Evolutionary conservation across 1,140 invertebrate species (phyloP), one percentile per base, ranked within the genome.

Genomic region (Diorhabda carinulata): DNA sequence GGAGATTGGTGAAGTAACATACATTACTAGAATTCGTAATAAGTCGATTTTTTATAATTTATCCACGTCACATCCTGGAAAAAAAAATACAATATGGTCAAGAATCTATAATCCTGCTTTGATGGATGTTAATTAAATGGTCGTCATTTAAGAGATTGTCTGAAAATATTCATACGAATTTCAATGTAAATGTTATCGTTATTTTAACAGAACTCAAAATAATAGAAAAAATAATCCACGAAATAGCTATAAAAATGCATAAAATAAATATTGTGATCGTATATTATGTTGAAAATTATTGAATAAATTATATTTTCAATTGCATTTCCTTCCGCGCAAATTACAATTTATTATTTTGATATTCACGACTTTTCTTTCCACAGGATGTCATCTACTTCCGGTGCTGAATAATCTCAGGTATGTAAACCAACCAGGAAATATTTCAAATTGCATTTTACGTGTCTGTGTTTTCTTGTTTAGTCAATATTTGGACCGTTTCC

Each of bases 401-500:
- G 88, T 92, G 75, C 84, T 95, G 66, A 92, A 89, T 81, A 91
- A 91, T 80, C 83, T 94, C 74, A 90, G 92, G 91, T 92, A 84
- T 89, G 87, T 76, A 40, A 41, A 59, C 43, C 40, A 5, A 42
- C 41, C 41, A 47, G 41, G 10, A 64, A 60, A 64, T 57, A 64
- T 45, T 64, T 64, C n/a, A 57, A 56, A 10, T 52, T 56, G 45
- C 47, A 44, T 4, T 42, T n/a, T 10, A 45, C 43, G 42, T 10
- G 52, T n/a, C n/a, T 60, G 58, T 64, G 25, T 10, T 41, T 62
- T 40, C 44, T 8, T 56, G 63, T 64, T 64, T 64, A 44, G 43
- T 64, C 63, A 56, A 56, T 64, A 64, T 56, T 64, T 62, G 43
- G 61, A n/a, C 9, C 43, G 61, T 63, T 63, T 63, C 43, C 7